Evolutionary conservation across 2,113 vertebrate species (phyloP).

Genomic region (Dunckerocampus dactyliophorus): DNA sequence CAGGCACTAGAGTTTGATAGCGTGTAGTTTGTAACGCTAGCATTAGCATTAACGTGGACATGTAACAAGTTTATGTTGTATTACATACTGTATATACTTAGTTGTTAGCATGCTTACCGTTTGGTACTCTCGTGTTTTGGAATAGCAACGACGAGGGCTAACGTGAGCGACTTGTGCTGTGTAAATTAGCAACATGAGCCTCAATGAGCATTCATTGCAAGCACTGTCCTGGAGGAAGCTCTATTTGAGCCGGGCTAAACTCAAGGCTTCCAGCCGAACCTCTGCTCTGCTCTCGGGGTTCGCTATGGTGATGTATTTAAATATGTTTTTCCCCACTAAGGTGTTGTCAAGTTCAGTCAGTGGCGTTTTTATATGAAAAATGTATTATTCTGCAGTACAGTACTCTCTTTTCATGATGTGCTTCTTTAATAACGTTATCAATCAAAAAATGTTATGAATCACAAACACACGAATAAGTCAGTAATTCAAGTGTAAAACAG

Average conservation of each 20-base stretch:
- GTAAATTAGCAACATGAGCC: slow-evolving; percentile 48
- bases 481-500: neutral
- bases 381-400: no score
- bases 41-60: slow-evolving; percentile 14
- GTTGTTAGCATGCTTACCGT: slow-evolving; percentile 29
- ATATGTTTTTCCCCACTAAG: no score
- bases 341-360: neutral
- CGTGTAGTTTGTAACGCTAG: slow-evolving; percentile 30
- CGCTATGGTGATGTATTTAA: slow-evolving; percentile 81
- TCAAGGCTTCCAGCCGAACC: slow-evolving; percentile 95
- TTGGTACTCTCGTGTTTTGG: slow-evolving; percentile 6
- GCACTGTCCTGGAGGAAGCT: slow-evolving; percentile 97
- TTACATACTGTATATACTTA: neutral
- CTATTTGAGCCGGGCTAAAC: slow-evolving; percentile 93
- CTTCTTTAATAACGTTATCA: no score
- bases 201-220: slow-evolving; percentile 92
- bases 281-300: slow-evolving; percentile 96
- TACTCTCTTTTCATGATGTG: no score
- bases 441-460: no score
- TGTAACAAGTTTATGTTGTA: no score
- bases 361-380: no score
- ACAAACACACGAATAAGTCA: neutral
- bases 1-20: slow-evolving; percentile 50
- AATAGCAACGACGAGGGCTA: slow-evolving; percentile 5
- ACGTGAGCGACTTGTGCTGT: neutral